Conservation (phyloP, 2,888 invertebrate genomes). For the Drosophila helvetica region DNA sequence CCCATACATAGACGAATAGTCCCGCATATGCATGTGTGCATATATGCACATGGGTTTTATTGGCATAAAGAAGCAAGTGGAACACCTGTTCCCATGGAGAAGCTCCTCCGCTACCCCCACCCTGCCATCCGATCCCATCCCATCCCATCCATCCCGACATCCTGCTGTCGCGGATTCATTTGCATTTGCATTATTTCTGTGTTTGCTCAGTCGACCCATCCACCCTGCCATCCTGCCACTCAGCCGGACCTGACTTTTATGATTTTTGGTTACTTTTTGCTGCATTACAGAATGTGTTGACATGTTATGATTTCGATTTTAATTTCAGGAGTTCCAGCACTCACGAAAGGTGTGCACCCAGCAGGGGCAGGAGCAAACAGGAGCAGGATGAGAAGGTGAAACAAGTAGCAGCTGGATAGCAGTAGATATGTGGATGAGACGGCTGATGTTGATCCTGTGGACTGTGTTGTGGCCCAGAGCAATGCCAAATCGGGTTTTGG, state of each 20-base stretch:
- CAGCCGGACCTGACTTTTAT: conserved; percentile 42
- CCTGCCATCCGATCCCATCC: too few relatives aligned
- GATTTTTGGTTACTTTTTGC: conserved; percentile 60
- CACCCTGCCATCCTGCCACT: not conserved
- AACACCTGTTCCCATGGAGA: conserved; percentile 66
- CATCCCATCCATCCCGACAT: conserved; percentile 8
- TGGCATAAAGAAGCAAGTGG: conserved; percentile 46
- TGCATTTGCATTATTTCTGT: conserved; percentile 61
- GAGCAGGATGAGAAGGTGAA: not conserved
- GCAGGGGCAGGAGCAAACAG: too few relatives aligned
- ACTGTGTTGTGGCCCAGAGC: too few relatives aligned
- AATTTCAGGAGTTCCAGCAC: conserved; percentile 41
- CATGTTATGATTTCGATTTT: conserved; percentile 74
- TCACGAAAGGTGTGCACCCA: too few relatives aligned
- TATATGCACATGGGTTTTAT: conserved; percentile 51
- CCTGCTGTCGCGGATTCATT: conserved; percentile 49
- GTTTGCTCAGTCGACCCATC: conserved; percentile 24
- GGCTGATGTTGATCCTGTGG: too few relatives aligned
- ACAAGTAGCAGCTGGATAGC: not conserved
- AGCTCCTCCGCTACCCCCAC: not conserved
- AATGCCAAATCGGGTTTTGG: too few relatives aligned
- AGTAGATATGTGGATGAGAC: too few relatives aligned
- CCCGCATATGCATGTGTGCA: conserved; percentile 7
- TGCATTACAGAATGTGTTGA: conserved; percentile 69
- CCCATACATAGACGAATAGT: conserved; percentile 5